phyloP scores from a whole-genome alignment of 1,140 invertebrate species.

The Brachionus angularis region DNA sequence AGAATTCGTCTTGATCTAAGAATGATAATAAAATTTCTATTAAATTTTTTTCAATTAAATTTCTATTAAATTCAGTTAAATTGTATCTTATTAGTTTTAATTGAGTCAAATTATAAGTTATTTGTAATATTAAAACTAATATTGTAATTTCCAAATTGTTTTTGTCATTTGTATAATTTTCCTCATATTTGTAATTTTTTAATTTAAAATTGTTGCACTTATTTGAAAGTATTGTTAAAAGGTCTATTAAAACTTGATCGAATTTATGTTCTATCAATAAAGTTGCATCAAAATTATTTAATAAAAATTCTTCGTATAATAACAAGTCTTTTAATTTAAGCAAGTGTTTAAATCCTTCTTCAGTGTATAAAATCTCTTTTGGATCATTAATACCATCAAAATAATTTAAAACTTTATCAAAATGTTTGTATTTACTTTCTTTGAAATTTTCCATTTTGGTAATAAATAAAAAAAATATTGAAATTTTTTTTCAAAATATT shows the following conservation, averaged over 20 bases:
- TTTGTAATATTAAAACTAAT: background rate
- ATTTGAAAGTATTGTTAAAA: conserved; percentile 7
- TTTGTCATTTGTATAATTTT: background rate
- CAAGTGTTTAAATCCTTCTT: too few relatives aligned
- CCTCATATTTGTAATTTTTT: conserved; percentile 9
- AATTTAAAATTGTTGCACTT: background rate
- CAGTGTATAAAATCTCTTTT: too few relatives aligned
- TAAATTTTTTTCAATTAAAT: background rate
- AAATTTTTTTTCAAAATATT: too few relatives aligned
- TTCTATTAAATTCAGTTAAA: background rate
- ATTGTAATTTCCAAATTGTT: background rate
- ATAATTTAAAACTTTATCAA: too few relatives aligned
- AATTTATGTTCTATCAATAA: conserved; percentile 8
- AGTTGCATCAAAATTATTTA: too few relatives aligned
- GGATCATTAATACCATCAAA: too few relatives aligned
- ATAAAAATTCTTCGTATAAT: too few relatives aligned
- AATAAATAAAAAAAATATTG: too few relatives aligned
- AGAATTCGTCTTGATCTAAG: conserved; percentile 1
- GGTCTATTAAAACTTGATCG: background rate
- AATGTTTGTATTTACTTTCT: too few relatives aligned
- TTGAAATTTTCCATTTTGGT: too few relatives aligned
- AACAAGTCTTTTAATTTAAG: too few relatives aligned
- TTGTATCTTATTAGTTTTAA: background rate
- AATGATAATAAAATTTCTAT: background rate
- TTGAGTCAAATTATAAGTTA: conserved; percentile 7